Percentiles rank a stretch among this genome's conserved stretches.
Conservation (phyloP, 1,140 invertebrate genomes). For the Pogonognathellus flavescens region DNA sequence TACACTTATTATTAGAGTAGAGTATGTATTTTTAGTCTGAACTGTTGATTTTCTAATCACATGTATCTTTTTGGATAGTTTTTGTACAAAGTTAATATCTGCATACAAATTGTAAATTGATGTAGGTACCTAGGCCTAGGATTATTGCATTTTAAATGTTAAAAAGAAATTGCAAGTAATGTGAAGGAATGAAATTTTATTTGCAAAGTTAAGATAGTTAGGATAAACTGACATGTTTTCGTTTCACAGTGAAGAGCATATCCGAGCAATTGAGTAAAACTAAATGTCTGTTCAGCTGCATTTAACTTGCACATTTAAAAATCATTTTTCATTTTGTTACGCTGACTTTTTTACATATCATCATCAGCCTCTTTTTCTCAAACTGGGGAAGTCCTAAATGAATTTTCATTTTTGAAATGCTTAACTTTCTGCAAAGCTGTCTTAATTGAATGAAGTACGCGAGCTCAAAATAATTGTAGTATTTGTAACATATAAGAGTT, state of each 20-base stretch:
- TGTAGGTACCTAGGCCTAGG: background rate
- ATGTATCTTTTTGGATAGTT: background rate
- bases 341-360: background rate
- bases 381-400: background rate
- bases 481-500: no score
- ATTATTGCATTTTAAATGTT: background rate
- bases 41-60: background rate
- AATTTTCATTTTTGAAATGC: no score
- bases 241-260: constrained; percentile 41
- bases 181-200: background rate
- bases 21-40: background rate
- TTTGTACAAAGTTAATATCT: background rate
- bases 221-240: background rate
- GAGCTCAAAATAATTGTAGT: no score
- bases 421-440: no score
- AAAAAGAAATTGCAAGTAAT: constrained; percentile 31
- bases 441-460: no score
- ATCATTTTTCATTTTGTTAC: background rate
- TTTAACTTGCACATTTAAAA: constrained; percentile 10
- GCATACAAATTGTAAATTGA: background rate
- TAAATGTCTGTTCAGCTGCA: background rate
- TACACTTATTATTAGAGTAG: no score
- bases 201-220: constrained; percentile 4
- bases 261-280: background rate
- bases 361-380: background rate